Evolutionary conservation across 2,797 vertebrate genomes (phyloP), one percentile per base, ranked within the genome.

Genomic region (Sebastiscus albofasciatus): DNA sequence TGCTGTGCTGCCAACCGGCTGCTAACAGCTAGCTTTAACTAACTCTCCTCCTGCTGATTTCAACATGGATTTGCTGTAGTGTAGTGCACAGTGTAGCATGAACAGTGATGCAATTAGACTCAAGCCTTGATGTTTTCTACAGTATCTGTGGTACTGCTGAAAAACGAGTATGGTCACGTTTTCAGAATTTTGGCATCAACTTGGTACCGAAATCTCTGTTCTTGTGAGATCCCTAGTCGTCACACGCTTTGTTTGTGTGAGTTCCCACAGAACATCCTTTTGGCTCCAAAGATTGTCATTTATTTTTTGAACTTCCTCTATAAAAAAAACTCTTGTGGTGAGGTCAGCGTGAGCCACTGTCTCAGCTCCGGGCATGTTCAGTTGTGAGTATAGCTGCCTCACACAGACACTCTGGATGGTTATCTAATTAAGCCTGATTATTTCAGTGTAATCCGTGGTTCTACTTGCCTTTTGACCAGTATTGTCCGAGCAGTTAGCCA

Each of bases 401-500:
- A 67, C 64, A 71, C 72, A 76, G 59, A 77, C 66, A 54, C 49
- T 77, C 62, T 27, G 64, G 22, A 18, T 49, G 54, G 12, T 76
- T 52, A 65, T 78, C 66, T 72, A 75, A 79, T 83, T 74, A 82
- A 71, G 20, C 58, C 66, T 66, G 74, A 78, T 86, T 79, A 62
- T 78, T 70, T 77, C 77, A 69, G 54, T 72, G 73, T 80, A 59
- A 85, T 77, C 67, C 12, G 27, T 33, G 24, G 14, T 39, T 77
- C 46, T 10, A 56, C 46, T 82, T 78, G 67, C 69, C 56, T 86
- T 81, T 77, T 60, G 39, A 49, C 39, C 33, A 71, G 33, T 31
- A 65, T 56, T 78, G 46, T 29, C 33, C 2, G 0, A 22, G 10
- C 49, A 56, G 29, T 73, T 75, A 71, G 36, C 42, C 3, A 27